Evolutionary conservation across 2,888 invertebrate genomes (phyloP).

Genomic region (Nomada fucata): DNA sequence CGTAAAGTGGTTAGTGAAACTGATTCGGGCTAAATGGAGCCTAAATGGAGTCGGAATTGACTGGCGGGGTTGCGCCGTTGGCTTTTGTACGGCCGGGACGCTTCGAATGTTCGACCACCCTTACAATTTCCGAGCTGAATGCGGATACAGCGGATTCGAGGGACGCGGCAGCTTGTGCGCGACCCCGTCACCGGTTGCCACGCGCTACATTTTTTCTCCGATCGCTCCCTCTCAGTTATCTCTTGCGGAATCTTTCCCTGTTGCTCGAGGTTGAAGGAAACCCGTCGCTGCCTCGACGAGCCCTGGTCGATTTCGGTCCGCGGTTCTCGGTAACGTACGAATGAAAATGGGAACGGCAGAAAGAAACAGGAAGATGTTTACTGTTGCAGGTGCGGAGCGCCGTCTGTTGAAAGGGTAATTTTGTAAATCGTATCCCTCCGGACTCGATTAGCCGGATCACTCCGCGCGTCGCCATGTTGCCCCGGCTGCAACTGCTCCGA

Average conservation of each 20-base stretch:
- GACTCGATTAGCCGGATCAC: slow-evolving; percentile 68
- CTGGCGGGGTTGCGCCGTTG: slow-evolving; percentile 55
- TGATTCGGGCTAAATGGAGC: slow-evolving; percentile 79
- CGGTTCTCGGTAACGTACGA: not conserved
- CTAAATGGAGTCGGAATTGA: slow-evolving; percentile 79
- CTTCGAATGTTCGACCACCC: slow-evolving; percentile 54
- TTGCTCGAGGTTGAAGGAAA: not conserved
- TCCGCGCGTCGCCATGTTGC: slow-evolving; percentile 65
- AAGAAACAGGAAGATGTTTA: slow-evolving; percentile 28
- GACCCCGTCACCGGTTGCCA: slow-evolving; percentile 46
- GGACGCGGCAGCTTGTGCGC: slow-evolving; percentile 21
- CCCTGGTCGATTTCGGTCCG: no score
- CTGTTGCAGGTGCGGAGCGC: slow-evolving; percentile 48
- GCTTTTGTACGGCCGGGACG: slow-evolving; percentile 69
- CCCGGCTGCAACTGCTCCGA: slow-evolving; percentile 56
- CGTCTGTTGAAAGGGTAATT: slow-evolving; percentile 64
- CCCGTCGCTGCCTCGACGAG: no score
- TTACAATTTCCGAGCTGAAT: slow-evolving; percentile 41
- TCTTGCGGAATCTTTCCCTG: not conserved
- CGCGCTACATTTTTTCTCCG: slow-evolving; percentile 26
- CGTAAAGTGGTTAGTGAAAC: slow-evolving; percentile 75
- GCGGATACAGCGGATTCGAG: not conserved
- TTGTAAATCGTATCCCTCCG: slow-evolving; percentile 60
- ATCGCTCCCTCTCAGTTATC: not conserved
- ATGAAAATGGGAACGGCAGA: not conserved